Conservation (phyloP, 1,140 invertebrate genomes). For the Ruditapes philippinarum region DNA sequence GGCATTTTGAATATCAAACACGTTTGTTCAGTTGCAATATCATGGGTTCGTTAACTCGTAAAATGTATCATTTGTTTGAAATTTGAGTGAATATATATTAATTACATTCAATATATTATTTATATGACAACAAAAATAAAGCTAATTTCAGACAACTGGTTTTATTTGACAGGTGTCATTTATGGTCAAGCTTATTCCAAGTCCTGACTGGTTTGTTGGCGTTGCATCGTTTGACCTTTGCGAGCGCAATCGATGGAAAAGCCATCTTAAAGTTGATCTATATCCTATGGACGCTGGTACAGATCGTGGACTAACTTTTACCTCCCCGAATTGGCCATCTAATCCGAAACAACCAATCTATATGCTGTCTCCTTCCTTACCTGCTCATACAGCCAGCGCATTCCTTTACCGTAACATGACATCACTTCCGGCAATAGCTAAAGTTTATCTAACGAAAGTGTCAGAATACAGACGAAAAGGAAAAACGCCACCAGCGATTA, state of each 20-base stretch:
- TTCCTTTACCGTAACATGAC: constrained; percentile 77
- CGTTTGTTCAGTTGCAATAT: too few relatives aligned
- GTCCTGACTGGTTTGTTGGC: constrained; percentile 84
- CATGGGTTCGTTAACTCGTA: too few relatives aligned
- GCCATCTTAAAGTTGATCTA: constrained; percentile 70
- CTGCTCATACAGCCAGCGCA: constrained; percentile 78
- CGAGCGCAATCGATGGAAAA: constrained; percentile 75
- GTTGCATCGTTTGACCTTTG: constrained; percentile 77
- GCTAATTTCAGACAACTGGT: too few relatives aligned
- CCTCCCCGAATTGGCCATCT: constrained; percentile 80
- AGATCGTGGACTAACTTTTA: constrained; percentile 80
- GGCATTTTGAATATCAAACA: too few relatives aligned
- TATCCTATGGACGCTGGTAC: constrained; percentile 80
- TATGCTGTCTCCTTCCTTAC: constrained; percentile 71
- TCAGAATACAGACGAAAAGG: constrained; percentile 67
- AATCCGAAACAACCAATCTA: constrained; percentile 73
- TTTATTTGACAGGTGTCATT: constrained; percentile 77
- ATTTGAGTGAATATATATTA: too few relatives aligned
- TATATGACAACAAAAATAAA: too few relatives aligned
- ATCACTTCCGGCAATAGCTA: constrained; percentile 73
- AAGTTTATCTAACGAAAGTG: constrained; percentile 69
- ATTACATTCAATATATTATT: too few relatives aligned
- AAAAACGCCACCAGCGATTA: constrained; percentile 2
- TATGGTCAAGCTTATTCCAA: constrained; percentile 80
- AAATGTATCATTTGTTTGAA: too few relatives aligned